These are phyloP conservation scores for Xenopus petersii DNA, from an alignment of 2,797 vertebrate species.

Conservation along the genomic window DNA sequence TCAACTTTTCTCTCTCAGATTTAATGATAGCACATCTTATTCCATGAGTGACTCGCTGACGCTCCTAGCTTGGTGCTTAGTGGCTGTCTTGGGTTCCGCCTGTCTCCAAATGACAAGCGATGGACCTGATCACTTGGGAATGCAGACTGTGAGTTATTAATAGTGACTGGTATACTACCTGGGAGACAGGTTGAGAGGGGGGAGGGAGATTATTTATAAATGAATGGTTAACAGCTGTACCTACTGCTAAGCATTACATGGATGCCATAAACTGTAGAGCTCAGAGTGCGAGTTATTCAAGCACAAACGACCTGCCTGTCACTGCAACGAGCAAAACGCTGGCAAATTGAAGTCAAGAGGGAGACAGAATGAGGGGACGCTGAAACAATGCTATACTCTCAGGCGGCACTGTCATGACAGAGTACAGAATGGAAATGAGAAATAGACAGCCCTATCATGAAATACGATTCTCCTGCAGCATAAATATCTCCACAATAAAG, in stretches of 20 bases:
- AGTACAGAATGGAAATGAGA: constrained; percentile 56
- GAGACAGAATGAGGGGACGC: constrained; percentile 61
- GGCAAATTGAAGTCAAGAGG: constrained; percentile 67
- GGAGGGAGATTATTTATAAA: constrained; percentile 81
- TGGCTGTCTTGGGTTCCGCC: constrained; percentile 59
- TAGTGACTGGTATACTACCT: constrained; percentile 76
- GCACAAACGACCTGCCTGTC: constrained; percentile 77
- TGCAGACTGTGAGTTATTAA: constrained; percentile 70
- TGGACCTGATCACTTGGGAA: constrained; percentile 69
- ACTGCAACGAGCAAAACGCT: constrained; percentile 68
- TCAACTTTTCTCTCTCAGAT: too few relatives aligned
- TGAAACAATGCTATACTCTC: constrained; percentile 59
- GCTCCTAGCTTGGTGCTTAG: constrained; percentile 56
- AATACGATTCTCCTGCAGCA: constrained; percentile 63
- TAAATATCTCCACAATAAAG: constrained; percentile 56
- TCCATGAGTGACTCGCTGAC: constrained; percentile 58
- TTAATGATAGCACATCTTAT: constrained; percentile 48
- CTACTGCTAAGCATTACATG: constrained; percentile 80
- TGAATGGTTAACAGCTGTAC: constrained; percentile 82
- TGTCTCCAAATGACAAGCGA: constrained; percentile 71
- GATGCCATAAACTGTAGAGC: constrained; percentile 79
- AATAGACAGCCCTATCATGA: constrained; percentile 62
- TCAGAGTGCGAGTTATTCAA: constrained; percentile 78
- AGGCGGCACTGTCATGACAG: constrained; percentile 61
- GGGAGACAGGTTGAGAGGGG: constrained; percentile 72